These are phyloP conservation scores for Xerus rutilus DNA, from an alignment of 2,797 vertebrate species.

Conservation along the genomic window DNA sequence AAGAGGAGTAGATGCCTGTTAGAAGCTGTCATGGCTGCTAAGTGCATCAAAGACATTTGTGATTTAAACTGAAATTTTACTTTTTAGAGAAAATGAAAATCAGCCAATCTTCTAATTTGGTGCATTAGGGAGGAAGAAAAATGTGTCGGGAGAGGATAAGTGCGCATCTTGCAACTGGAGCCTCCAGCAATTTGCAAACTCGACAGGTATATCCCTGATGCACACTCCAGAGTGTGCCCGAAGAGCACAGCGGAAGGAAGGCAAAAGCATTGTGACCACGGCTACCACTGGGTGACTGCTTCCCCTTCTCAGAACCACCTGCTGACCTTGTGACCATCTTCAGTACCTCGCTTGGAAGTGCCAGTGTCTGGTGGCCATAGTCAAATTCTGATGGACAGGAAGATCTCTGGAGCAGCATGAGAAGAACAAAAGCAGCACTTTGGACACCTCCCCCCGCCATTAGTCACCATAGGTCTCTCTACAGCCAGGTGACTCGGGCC, in stretches of 20 bases:
- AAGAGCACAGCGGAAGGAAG: background rate
- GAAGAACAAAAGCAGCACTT: background rate
- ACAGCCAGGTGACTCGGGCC: background rate
- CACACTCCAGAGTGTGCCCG: background rate
- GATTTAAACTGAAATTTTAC: constrained; percentile 74
- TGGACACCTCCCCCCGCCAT: background rate
- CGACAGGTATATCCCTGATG: background rate
- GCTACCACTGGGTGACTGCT: background rate
- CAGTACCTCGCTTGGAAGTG: background rate
- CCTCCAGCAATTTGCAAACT: constrained; percentile 40
- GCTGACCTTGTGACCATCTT: background rate
- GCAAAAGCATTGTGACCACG: background rate
- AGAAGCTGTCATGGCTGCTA: constrained; percentile 61
- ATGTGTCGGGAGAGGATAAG: constrained; percentile 17
- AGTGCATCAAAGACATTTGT: constrained; percentile 34
- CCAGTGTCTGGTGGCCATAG: background rate
- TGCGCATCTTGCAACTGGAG: background rate
- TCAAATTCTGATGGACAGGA: background rate
- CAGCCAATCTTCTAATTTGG: constrained; percentile 69
- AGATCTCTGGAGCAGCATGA: background rate
- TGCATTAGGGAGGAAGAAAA: constrained; percentile 46
- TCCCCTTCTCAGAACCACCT: background rate
- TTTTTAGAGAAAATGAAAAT: constrained; percentile 73
- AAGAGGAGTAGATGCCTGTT: constrained; percentile 63
- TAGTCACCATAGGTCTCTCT: background rate